Conservation (phyloP, 2,888 invertebrate genomes). For the Stenotaenia linearis region DNA sequence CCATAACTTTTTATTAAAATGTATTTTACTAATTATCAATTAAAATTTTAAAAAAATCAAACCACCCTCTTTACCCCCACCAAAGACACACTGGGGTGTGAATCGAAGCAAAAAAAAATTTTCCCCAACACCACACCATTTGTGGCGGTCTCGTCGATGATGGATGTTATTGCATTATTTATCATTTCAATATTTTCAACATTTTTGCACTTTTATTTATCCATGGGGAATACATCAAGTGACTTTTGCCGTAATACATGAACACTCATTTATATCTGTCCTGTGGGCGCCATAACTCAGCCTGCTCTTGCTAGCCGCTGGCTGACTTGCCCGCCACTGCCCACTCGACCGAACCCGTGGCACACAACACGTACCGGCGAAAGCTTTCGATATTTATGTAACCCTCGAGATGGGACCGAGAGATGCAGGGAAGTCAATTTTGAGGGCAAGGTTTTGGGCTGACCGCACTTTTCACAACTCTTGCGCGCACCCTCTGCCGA, state of each 20-base stretch:
- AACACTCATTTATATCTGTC: conserved; percentile 35
- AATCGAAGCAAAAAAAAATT: background rate
- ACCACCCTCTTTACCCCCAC: too few species aligned
- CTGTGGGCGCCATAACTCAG: conserved; percentile 33
- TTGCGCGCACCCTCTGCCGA: background rate
- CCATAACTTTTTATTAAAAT: too few species aligned
- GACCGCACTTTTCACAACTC: conserved; percentile 8
- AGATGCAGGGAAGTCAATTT: background rate
- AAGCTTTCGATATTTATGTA: conserved; percentile 28
- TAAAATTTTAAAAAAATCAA: too few species aligned
- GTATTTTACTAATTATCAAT: too few species aligned
- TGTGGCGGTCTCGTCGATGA: conserved; percentile 13
- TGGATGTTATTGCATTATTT: conserved; percentile 35
- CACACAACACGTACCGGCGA: conserved; percentile 27
- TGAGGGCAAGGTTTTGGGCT: conserved; percentile 8
- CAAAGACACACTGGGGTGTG: background rate
- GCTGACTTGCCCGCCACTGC: conserved; percentile 28
- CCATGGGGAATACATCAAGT: conserved; percentile 33
- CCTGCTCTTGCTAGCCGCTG: conserved; percentile 11
- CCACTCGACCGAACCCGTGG: conserved; percentile 15
- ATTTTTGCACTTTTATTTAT: conserved; percentile 35
- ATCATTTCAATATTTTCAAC: conserved; percentile 35
- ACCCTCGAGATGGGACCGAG: conserved; percentile 29
- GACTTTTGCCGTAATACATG: conserved; percentile 33
- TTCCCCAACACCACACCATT: too few species aligned